These are phyloP conservation scores for Taeniopygia guttata DNA, from an alignment of 2,797 vertebrate genomes.

Conservation along the genomic window DNA sequence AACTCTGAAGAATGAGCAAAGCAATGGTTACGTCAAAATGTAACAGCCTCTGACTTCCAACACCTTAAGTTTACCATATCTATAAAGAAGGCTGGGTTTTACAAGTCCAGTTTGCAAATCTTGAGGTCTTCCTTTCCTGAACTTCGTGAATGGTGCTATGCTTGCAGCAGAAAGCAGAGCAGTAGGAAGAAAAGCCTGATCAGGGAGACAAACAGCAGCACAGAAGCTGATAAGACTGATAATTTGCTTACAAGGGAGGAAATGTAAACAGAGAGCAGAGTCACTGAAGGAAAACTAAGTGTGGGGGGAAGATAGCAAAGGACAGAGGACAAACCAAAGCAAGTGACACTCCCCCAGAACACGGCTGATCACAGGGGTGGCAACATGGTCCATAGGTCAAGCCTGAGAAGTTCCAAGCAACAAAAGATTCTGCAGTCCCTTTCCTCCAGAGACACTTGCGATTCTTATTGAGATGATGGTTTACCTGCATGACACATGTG, in stretches of 20 bases:
- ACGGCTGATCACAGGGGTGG: fast-evolving
- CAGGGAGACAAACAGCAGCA: not conserved
- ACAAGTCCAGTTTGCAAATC: not conserved
- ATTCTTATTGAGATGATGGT: fast-evolving
- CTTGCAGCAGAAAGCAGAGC: not conserved
- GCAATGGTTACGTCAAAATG: not conserved
- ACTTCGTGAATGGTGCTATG: fast-evolving
- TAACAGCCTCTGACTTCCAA: not conserved
- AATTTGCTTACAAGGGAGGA: not conserved
- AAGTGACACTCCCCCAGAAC: not conserved
- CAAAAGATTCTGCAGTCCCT: not conserved
- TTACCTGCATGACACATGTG: not conserved
- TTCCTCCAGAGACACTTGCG: not conserved
- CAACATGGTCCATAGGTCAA: not conserved
- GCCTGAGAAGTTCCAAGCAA: not conserved
- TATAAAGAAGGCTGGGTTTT: not conserved
- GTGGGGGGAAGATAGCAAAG: not conserved
- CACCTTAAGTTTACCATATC: not conserved
- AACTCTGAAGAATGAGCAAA: not conserved
- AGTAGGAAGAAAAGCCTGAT: not conserved
- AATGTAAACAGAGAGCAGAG: not conserved
- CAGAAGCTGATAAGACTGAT: not conserved
- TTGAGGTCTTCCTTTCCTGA: not conserved
- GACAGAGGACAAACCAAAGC: not conserved
- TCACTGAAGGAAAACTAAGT: not conserved